Evolutionary conservation across 2,888 invertebrate species (phyloP), one percentile per base, ranked within the genome.

Genomic region (Clistopyga incitator): DNA sequence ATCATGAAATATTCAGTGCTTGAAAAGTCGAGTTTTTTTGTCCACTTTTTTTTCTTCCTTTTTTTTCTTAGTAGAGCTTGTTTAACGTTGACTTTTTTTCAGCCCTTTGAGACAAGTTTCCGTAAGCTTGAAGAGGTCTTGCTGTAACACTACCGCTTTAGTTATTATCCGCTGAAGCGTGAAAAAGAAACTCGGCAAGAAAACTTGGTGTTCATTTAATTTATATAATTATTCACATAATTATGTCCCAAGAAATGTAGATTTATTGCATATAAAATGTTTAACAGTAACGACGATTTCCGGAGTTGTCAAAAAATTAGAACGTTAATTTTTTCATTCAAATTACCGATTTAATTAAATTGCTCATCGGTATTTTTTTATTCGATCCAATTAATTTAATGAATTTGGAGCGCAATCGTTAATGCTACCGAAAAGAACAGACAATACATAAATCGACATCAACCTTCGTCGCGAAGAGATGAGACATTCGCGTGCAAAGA

Each of bases 391-490:
- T 38, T 10, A 8, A 38, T 8, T 18, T 18, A 3, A 34, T 34
- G 11, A 42, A 18, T 64, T 15, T 3, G 25, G 47, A 25, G 34
- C 38, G 71, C n/a, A 59, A 72, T 81, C 77, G 67, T 15, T 67
- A 74, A 78, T 72, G 61, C 42, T 50, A 74, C 42, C 25, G 3
- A 64, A 38, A 47, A 65, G 59, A 67, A 67, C 42, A 38, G 82
- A 82, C 82, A 82, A 82, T 82, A 82, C 78, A 61, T 34, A 74
- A 42, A 71, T 52, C 34, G 59, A 59, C 74, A 78, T 74, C 74
- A 70, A 52, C 38, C 59, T 82, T 72, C 11, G 61, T 68, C 68
- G 68, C 42, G 15, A 61, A 45, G 47, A 74, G 45, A 78, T 54
- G 65, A 61, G 50, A 61, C 47, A 76, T 70, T 56, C 47, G 72